Evolutionary conservation across 2,113 vertebrate species (phyloP).

Genomic region (Callocephalon fimbriatum): DNA sequence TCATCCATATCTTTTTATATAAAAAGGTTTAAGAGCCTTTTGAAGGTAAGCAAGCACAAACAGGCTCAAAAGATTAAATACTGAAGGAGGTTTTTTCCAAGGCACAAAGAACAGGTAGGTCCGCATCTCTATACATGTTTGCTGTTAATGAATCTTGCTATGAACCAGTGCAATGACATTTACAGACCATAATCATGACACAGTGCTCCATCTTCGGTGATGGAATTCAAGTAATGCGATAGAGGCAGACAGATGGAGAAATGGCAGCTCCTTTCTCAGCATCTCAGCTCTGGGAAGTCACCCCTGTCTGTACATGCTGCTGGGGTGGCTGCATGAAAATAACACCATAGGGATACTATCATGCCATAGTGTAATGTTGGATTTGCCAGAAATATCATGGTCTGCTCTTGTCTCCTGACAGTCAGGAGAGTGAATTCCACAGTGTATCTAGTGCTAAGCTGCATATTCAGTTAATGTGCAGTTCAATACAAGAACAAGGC

Average conservation of each 20-base stretch:
- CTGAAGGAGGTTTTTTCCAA: background rate
- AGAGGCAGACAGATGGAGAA: constrained; percentile 2
- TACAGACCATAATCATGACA: background rate
- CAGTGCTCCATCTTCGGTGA: fast-evolving
- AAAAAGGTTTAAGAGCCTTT: background rate
- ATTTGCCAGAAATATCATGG: background rate
- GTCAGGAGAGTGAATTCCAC: background rate
- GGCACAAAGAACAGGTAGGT: background rate
- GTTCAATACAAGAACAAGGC: background rate
- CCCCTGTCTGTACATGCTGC: background rate
- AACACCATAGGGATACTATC: background rate
- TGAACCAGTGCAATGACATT: background rate
- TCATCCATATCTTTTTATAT: background rate
- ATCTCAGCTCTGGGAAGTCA: background rate
- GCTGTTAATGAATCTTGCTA: background rate
- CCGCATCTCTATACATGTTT: background rate
- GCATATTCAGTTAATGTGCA: background rate
- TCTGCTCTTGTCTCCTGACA: background rate
- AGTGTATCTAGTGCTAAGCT: background rate
- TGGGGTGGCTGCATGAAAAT: background rate
- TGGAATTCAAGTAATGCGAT: background rate
- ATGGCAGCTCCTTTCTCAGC: background rate
- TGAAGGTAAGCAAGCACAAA: background rate
- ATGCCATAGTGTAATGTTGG: background rate
- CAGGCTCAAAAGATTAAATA: background rate